Evolutionary conservation across 2,797 vertebrate genomes (phyloP), one percentile per base, ranked within the genome.

Genomic region (Leptatherina wallacei): DNA sequence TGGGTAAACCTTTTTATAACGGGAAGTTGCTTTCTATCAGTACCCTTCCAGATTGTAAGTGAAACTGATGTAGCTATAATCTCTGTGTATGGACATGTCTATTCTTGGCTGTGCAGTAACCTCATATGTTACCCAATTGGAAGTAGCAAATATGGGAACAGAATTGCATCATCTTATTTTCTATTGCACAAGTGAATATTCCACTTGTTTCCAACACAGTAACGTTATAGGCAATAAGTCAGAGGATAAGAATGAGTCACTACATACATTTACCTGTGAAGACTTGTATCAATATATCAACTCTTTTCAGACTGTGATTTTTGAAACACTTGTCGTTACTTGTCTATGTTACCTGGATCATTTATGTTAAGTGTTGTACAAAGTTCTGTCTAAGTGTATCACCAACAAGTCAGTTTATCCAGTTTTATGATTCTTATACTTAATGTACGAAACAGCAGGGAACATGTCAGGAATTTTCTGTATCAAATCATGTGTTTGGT

Each of bases 31-130:
- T 62, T 61, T 61, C 11, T 56, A 14, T 8, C n/a, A 10, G 32
- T 9, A 30, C 2, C 24, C 12, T 1, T 35, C 0, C 3, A 54
- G 22, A 57, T 65, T 63, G 69, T 11, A 11, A 30, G 13, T 16
- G 33, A 85, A 77, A 69, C 0, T 60, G 51, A 63, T 71, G 61
- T 32, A 27, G 24, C 24, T 6, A 6, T 57, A 59, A 69, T 61
- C 14, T 67, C 27, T 3, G 1, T 7, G 33, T 33, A 24, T 29
- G 14, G 3, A 18, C 3, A 5, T 51, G 14, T 30, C 54, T 73
- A 36, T 55, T 75, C 29, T 4, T 3, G 3, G 27, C 22, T 61
- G 38, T 29, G 24, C 22, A 29, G 24, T 66, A 13, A 73, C 11
- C 3, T 4, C 5, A 9, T 8, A 10, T n/a, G 1, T 27, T 9